Conservation (phyloP, 2,113 vertebrate genomes). For the mouse (Mus musculus) region GRCm39 chr14:124686001-124686500, state of each 20-base stretch:
- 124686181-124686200: neutral
- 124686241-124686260: neutral
- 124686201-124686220: neutral
- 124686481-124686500: neutral
- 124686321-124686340: neutral
- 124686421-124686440: rapidly evolving
- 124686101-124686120: too few species aligned
- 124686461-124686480: neutral
- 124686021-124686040: too few species aligned
- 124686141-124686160: neutral
- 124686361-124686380: neutral
- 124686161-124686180: neutral
- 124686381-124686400: neutral
- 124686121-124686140: neutral
- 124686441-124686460: neutral
- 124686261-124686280: neutral
- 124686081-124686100: too few species aligned
- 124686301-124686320: neutral
- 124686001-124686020: too few species aligned
- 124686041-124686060: too few species aligned
- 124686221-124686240: neutral
- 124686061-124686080: too few species aligned
- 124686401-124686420: neutral
- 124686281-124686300: neutral
- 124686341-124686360: neutral